phyloP scores from a whole-genome alignment of 1,140 invertebrate genomes.

The Hestina assimilis region DNA sequence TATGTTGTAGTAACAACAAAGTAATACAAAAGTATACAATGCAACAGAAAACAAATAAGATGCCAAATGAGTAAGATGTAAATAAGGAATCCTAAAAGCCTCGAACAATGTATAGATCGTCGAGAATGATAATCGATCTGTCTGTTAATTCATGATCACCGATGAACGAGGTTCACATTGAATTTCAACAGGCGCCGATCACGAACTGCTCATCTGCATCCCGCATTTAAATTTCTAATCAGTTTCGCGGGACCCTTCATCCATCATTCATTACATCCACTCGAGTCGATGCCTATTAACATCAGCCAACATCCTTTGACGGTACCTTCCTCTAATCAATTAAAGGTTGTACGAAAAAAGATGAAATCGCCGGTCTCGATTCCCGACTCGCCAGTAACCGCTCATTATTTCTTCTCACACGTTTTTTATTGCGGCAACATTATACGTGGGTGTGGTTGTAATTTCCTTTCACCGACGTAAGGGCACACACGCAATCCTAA shows the following conservation, averaged over 20 bases:
- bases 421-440: slow-evolving; percentile 78
- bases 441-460: slow-evolving; percentile 79
- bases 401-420: slow-evolving; percentile 77
- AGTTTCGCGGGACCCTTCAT: slow-evolving; percentile 56
- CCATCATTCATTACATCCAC: slow-evolving; percentile 56
- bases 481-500: slow-evolving; percentile 73
- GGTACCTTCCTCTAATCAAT: slow-evolving; percentile 63
- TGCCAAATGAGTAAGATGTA: neutral
- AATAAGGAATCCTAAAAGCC: neutral
- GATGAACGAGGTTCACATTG: slow-evolving; percentile 52
- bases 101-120: slow-evolving; percentile 12
- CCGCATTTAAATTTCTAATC: slow-evolving; percentile 69
- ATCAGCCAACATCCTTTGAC: slow-evolving; percentile 39
- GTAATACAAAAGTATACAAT: too few species aligned
- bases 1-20: too few species aligned
- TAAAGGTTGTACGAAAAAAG: slow-evolving; percentile 65
- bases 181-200: slow-evolving; percentile 50
- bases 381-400: slow-evolving; percentile 72
- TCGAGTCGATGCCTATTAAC: slow-evolving; percentile 29
- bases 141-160: slow-evolving; percentile 43
- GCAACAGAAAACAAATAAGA: neutral
- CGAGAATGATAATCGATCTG: slow-evolving; percentile 56
- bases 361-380: slow-evolving; percentile 55
- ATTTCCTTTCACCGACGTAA: slow-evolving; percentile 77
- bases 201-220: slow-evolving; percentile 54